phyloP scores from a whole-genome alignment of 2,797 vertebrate species.

The Chromis chromis region DNA sequence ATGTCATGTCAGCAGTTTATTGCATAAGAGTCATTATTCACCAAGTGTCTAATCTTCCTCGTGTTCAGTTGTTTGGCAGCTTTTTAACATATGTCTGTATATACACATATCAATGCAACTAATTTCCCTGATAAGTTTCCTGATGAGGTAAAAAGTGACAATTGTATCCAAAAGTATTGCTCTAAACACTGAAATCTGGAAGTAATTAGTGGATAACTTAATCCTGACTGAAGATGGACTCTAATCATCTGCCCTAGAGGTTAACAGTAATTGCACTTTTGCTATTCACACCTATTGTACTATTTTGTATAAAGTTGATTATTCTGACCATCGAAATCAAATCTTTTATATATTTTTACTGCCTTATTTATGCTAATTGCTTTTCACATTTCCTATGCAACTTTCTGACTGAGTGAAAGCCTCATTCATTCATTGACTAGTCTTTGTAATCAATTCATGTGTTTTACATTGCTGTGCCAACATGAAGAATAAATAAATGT shows the following conservation, averaged over 20 bases:
- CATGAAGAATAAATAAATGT: constrained; percentile 60
- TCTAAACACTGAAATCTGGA: neutral
- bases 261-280: constrained; percentile 59
- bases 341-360: constrained; percentile 54
- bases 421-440: constrained; percentile 29
- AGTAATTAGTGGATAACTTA: neutral
- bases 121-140: neutral
- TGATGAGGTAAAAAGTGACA: neutral
- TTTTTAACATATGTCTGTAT: constrained; percentile 34
- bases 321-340: constrained; percentile 35
- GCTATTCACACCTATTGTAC: constrained; percentile 12
- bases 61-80: constrained; percentile 50
- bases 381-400: constrained; percentile 63
- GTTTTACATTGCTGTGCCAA: constrained; percentile 60
- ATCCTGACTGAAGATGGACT: constrained; percentile 25
- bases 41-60: constrained; percentile 45
- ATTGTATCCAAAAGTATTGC: neutral
- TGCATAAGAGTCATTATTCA: constrained; percentile 16
- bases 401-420: constrained; percentile 41
- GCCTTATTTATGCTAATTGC: constrained; percentile 71
- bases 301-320: constrained; percentile 58
- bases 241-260: constrained; percentile 17
- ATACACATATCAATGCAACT: constrained; percentile 25
- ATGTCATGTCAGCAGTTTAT: neutral
- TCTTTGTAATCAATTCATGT: constrained; percentile 45